Base-by-base conservation (phyloP, 2,888 invertebrate genomes). In the Trichopria drosophilae region DNA sequence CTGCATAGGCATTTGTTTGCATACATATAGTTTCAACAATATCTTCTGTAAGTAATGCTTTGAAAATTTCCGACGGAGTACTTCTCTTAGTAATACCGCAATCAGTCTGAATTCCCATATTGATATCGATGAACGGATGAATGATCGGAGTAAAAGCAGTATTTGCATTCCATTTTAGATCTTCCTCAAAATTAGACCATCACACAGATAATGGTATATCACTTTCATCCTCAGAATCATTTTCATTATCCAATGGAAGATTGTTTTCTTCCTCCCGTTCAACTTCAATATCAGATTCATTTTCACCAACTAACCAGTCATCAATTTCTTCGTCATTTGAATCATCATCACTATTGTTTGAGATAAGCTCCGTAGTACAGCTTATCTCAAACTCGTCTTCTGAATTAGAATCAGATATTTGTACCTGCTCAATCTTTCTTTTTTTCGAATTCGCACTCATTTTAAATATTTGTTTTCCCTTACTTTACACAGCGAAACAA, bases 71-170 rank as follows among this genome's bases (percentile, higher is more conserved):
- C n/a, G 6, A 15, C 10, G 19, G 35, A 5, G 19, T 35, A 10
- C 35, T 35, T 15, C 19, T 16, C 16, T 4, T 13, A 35, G 15
- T 35, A 4, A 35, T 4, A 35, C 5, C 13, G 19, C 35, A 6
- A 6, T 35, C 35, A 13, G 35, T 5, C 19, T 35, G 35, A 6
- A 35, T 4, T 16, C 35, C 19, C 5, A 18, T 18, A 13, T 35
- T 35, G 10, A 16, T 16, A 35, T 35, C 35, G 5, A 18, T 35
- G 10, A 35, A 35, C 4, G 35, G 35, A 35, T 35, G 35, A 35
- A 35, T 6, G 4, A 16, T 35, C 10, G 35, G 35, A 15, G 15
- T 18, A 35, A 35, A 35, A 16, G 16, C 6, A 16, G 4, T n/a
- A 15, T 35, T 15, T 6, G 4, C 35, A 6, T 4, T 35, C 19